These are phyloP conservation scores for Nycticryphes semicollaris DNA, from an alignment of 2,113 vertebrate genomes.

Conservation along the genomic window DNA sequence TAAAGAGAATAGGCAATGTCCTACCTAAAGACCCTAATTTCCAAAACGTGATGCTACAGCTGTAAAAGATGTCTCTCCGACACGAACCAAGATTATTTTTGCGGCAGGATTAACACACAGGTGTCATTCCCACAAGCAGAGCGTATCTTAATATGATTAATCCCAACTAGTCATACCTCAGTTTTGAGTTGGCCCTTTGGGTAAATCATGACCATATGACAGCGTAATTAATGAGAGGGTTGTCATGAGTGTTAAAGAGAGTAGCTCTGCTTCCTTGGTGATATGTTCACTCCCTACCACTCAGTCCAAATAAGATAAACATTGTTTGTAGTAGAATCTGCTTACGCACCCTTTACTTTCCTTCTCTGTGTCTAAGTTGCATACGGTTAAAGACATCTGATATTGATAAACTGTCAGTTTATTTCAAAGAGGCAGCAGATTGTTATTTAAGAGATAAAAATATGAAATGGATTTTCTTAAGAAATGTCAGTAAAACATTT, in stretches of 20 bases:
- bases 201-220: neutral
- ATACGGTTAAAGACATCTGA: slow-evolving; percentile 36
- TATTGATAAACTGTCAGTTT: slow-evolving; percentile 70
- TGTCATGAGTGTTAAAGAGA: neutral
- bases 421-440: slow-evolving; percentile 55
- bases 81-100: neutral
- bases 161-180: neutral
- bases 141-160: neutral
- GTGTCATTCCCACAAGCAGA: neutral
- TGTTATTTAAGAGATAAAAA: slow-evolving; percentile 68
- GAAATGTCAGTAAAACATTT: slow-evolving; percentile 69
- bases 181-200: neutral
- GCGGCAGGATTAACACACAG: accelerated
- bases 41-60: neutral
- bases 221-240: neutral
- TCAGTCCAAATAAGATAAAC: neutral
- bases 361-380: neutral
- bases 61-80: neutral
- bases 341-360: neutral
- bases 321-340: neutral
- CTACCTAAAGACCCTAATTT: slow-evolving; percentile 3
- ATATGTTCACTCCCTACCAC: neutral
- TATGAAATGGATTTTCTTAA: slow-evolving; percentile 65
- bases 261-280: neutral
- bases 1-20: neutral